phyloP scores from a whole-genome alignment of 2,888 invertebrate genomes.

The Tetranychus truncatus region DNA sequence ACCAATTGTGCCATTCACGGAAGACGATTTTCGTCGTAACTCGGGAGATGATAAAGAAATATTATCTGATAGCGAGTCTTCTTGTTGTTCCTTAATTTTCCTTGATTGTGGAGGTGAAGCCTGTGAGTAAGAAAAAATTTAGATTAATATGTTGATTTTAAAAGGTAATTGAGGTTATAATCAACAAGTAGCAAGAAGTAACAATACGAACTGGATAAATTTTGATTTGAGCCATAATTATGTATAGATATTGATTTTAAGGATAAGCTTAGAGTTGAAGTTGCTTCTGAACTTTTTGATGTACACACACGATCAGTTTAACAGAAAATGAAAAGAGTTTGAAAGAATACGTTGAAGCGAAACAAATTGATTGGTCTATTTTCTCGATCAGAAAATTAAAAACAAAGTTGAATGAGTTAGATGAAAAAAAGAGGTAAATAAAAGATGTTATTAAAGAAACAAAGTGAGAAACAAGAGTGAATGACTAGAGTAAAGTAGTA shows the following conservation, averaged over 20 bases:
- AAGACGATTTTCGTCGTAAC: not conserved
- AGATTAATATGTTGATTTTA: not conserved
- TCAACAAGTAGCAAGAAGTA: not conserved
- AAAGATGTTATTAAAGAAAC: not conserved
- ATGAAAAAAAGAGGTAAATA: not conserved
- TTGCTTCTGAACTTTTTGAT: not conserved
- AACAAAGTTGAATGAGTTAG: not conserved
- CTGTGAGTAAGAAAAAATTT: not conserved
- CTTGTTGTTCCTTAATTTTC: not conserved
- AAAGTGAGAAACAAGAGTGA: too few species aligned
- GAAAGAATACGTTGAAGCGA: not conserved
- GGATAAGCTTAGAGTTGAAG: not conserved
- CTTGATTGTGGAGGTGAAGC: not conserved
- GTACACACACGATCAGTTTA: not conserved
- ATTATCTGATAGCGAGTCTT: not conserved
- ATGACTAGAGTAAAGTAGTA: not conserved
- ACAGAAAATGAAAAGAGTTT: not conserved
- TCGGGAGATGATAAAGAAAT: not conserved
- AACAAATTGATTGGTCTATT: not conserved
- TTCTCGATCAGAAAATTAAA: not conserved
- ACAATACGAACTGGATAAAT: not conserved
- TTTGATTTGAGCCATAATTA: not conserved
- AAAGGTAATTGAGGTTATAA: not conserved
- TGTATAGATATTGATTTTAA: not conserved
- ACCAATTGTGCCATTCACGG: not conserved